Conservation (phyloP, 1,140 invertebrate genomes). For the Drosophila virilis region DNA sequence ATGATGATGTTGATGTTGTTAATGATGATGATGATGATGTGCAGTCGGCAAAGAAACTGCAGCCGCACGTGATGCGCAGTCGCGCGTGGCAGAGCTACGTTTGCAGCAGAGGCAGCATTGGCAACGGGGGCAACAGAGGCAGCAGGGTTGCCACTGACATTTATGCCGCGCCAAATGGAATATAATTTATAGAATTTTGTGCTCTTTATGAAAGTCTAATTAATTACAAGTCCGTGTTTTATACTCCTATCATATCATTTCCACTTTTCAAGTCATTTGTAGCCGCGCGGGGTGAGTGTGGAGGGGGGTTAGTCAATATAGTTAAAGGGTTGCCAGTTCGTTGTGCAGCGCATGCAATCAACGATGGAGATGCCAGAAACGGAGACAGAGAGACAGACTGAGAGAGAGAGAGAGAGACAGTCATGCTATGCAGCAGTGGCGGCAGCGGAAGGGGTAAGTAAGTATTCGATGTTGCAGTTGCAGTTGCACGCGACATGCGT, state of each 20-base stretch:
- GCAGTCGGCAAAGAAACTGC: slow-evolving; percentile 36
- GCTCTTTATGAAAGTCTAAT: slow-evolving; percentile 81
- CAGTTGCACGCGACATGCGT: slow-evolving; percentile 81
- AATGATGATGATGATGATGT: slow-evolving; percentile 6
- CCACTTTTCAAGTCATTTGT: slow-evolving; percentile 42
- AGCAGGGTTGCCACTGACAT: slow-evolving; percentile 62
- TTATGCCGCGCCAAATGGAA: slow-evolving; percentile 66
- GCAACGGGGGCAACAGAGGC: slow-evolving; percentile 5
- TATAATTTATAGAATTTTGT: slow-evolving; percentile 83
- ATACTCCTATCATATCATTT: slow-evolving; percentile 37
- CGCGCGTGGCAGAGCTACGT: slow-evolving; percentile 36
- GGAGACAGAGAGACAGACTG: not conserved
- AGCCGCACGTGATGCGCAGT: slow-evolving; percentile 51
- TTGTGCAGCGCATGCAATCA: slow-evolving; percentile 51
- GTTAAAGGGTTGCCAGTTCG: slow-evolving; percentile 49
- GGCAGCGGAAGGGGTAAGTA: not conserved
- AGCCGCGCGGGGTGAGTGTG: not conserved
- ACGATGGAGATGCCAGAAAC: slow-evolving; percentile 34
- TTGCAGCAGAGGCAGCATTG: not conserved
- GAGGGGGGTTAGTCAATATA: slow-evolving; percentile 18
- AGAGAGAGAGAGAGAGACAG: not conserved
- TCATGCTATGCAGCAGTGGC: not conserved
- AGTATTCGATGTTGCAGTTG: slow-evolving; percentile 28
- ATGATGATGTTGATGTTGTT: slow-evolving; percentile 10
- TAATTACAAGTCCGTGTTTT: slow-evolving; percentile 71